These are phyloP conservation scores for Trisateles emortualis DNA, from an alignment of 2,888 invertebrate genomes.

Conservation along the genomic window DNA sequence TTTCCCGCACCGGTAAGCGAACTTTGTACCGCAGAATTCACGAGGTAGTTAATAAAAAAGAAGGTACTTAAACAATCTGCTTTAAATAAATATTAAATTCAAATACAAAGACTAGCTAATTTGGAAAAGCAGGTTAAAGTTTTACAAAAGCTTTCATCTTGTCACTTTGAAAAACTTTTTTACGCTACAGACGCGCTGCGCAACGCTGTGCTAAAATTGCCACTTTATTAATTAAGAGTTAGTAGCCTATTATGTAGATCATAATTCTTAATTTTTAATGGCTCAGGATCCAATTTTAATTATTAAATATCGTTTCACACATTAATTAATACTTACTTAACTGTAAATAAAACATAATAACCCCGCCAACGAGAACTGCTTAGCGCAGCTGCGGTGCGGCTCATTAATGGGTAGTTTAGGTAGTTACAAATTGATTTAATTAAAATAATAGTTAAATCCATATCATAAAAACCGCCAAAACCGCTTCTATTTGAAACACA, in stretches of 20 bases:
- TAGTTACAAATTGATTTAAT: slow-evolving; percentile 16
- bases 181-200: no score
- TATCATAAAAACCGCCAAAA: background rate
- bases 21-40: no score
- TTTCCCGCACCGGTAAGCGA: no score
- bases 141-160: no score
- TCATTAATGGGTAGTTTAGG: no score
- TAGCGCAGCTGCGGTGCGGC: slow-evolving; percentile 5
- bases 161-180: no score
- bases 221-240: background rate
- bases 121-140: no score
- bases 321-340: slow-evolving; percentile 11
- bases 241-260: background rate
- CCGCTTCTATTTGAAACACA: background rate
- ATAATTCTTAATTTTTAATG: background rate
- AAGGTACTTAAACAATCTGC: no score
- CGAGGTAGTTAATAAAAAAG: no score
- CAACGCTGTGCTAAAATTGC: no score
- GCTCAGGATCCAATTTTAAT: background rate
- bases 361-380: slow-evolving; percentile 1
- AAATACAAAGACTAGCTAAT: no score
- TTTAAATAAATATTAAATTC: no score
- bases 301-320: slow-evolving; percentile 1
- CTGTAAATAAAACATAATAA: slow-evolving; percentile 8
- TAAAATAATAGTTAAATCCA: background rate